Evolutionary conservation across 35 echinoderm and acorn worm species (phyloP).

Genomic region (Apostichopus parvimensis): DNA sequence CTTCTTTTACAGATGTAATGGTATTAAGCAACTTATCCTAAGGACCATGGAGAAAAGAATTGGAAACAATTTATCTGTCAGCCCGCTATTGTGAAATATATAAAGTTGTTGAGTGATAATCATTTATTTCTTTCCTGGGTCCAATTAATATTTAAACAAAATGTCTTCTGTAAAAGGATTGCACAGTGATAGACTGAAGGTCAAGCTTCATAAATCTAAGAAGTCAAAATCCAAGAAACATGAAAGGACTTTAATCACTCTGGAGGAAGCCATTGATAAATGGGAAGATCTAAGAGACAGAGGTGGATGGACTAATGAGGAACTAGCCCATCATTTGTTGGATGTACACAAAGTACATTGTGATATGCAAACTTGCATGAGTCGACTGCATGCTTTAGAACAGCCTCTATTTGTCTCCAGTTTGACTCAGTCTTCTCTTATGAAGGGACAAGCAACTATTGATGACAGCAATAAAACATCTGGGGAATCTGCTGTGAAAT

Average conservation of each 20-base stretch:
- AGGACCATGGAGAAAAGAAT: too few species aligned
- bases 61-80: too few species aligned
- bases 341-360: constrained; percentile 3
- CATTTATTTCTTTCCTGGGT: too few species aligned
- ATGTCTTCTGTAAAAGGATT: not conserved
- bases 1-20: too few species aligned
- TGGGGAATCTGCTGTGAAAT: not conserved
- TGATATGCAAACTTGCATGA: not conserved
- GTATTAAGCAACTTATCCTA: too few species aligned
- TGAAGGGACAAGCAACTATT: not conserved
- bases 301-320: not conserved
- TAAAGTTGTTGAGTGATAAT: too few species aligned
- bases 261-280: not conserved
- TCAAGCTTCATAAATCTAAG: not conserved
- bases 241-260: not conserved
- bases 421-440: not conserved
- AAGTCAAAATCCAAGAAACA: not conserved
- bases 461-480: not conserved
- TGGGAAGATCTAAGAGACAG: not conserved
- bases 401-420: not conserved
- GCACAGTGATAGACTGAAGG: not conserved
- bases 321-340: not conserved
- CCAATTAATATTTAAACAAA: not conserved
- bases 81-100: too few species aligned
- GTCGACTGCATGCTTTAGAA: not conserved